Base-by-base conservation (phyloP, 2,888 invertebrate species). In the Microctonus aethiopoides region DNA sequence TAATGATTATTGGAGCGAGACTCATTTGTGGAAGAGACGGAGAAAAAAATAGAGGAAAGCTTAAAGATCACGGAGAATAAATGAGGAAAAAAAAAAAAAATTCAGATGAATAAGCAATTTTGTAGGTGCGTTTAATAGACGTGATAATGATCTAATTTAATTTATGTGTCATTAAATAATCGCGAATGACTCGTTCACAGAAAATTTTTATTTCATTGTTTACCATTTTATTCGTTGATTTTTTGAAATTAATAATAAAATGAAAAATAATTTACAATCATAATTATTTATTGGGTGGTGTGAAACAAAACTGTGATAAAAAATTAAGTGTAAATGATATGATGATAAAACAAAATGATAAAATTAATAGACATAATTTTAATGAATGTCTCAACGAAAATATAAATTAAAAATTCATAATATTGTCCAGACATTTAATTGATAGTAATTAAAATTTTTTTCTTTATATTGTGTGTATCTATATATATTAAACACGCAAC, bases 101-200 rank as follows among this genome's bases (percentile, higher is more conserved):
- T 51, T 51, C 32, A 51, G 52, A 32, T 26, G 52, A 64, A 64
- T 29, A 34, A n/a, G 63, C 52, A 34, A 64, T 64, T 46, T 16
- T 64, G 52, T 64, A 34, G 32, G 34, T 32, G 52, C 34, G 52
- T 26, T 52, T 64, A 64, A 64, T 64, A 52, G 52, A 34, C 52
- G 41, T 52, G 13, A 52, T 51, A 52, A 54, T 52, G 32, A 52
- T 32, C 16, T 16, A 46, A 46, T 46, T 51, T 52, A 64, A 64
- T 64, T 64, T 34, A 52, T 39, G 34, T 52, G 20, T 13, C 13
- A 46, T 46, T 46, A 46, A 46, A 57, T 13, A 59, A 5, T n/a
- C 57, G 32, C n/a, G 57, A 59, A n/a, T 32, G 7, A 57, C n/a
- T 59, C n/a, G 22, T 13, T 13, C 20, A 22, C 13, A 10, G 7